These are phyloP conservation scores for Branchinecta lindahli DNA, from an alignment of 1,140 invertebrate genomes.

Conservation along the genomic window DNA sequence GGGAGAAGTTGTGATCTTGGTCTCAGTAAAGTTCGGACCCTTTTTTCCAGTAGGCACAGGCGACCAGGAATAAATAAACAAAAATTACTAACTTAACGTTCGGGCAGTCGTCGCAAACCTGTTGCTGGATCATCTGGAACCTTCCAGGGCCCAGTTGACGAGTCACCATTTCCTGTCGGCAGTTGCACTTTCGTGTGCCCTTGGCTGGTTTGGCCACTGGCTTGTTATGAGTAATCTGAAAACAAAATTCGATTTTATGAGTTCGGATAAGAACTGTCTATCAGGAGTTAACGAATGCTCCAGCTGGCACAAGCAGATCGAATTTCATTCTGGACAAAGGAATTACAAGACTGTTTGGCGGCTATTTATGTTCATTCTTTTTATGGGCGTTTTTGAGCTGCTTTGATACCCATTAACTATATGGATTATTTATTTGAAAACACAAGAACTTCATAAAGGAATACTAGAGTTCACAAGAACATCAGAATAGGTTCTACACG, in stretches of 20 bases:
- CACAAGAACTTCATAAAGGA: too few species aligned
- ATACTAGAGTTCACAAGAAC: too few species aligned
- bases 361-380: background rate
- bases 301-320: too few species aligned
- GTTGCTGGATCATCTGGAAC: constrained; percentile 98
- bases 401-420: too few species aligned
- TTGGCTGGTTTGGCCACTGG: constrained; percentile 81
- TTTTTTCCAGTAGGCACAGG: too few species aligned
- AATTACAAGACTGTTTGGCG: too few species aligned
- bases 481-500: too few species aligned
- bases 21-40: too few species aligned
- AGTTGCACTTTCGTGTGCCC: constrained; percentile 96
- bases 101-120: constrained; percentile 97
- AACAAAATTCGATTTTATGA: constrained; percentile 22
- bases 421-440: too few species aligned
- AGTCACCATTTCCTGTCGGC: constrained; percentile 95
- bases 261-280: constrained; percentile 16
- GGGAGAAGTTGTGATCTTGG: too few species aligned
- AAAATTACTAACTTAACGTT: constrained; percentile 65
- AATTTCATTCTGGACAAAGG: too few species aligned
- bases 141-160: constrained; percentile 87
- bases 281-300: background rate
- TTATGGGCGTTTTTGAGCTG: background rate
- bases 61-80: too few species aligned
- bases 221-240: constrained; percentile 83